Evolutionary conservation across 2,797 vertebrate species (phyloP), one percentile per base, ranked within the genome.

Genomic region (Vultur gryphus): DNA sequence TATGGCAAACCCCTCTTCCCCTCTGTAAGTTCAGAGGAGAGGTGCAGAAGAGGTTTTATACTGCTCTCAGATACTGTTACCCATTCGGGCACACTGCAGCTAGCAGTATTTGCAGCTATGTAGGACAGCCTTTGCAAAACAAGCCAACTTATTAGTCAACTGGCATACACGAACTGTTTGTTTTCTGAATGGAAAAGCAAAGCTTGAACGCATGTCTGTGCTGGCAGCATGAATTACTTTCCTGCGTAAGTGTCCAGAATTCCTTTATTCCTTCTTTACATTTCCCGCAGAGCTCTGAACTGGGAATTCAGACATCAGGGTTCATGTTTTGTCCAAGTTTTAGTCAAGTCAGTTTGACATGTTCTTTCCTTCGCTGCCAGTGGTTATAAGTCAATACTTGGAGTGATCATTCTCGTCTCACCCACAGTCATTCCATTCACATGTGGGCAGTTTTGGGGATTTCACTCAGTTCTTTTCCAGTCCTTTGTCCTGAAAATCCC

Each of bases 111-210:
- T 84, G 29, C 77, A 82, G 69, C 80, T 71, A 46, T 54, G 5
- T 9, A 46, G 89, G 57, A 85, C n/a, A 87, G 72, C 41, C 69
- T 95, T 77, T 89, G 87, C 48, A 46, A 72, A 94, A 69, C 46
- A 84, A 90, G 54, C 69, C 61, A 81, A 15, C 58, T 93, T 88
- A 49, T 12, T 83, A 91, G 93, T 95, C 82, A 88, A 4, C 79
- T 90, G 87, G 83, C 66, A 54, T 82, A 58, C 31, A 21, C 61
- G 52, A 80, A 20, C 57, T 31, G 49, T 87, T 93, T 78, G 43
- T 61, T 85, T 96, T 95, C 72, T 89, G 79, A 95, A 91, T 96
- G 95, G 95, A 96, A 96, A 97, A 96, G 72, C 79, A 96, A 86
- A 96, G 73, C 61, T 95, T 95, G 93, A 96, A 95, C 93, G 91